Evolutionary conservation across 2,113 vertebrate species (phyloP).

Genomic region (Misgurnus anguillicaudatus): DNA sequence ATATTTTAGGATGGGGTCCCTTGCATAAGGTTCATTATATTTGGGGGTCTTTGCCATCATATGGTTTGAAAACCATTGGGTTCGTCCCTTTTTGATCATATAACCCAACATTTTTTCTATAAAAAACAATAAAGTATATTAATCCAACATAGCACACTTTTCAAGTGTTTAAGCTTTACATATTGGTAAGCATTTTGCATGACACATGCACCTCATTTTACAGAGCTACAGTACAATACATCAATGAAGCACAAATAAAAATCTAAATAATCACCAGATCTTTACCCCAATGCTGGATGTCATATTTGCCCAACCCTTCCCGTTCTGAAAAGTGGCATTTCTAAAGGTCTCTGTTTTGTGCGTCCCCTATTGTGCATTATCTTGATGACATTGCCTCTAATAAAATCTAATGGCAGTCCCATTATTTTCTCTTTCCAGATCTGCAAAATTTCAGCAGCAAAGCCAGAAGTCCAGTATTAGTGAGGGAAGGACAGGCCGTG

Average conservation of each 20-base stretch:
- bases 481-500: constrained; percentile 87
- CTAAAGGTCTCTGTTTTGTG: constrained; percentile 54
- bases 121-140: too few relatives aligned
- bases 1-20: too few relatives aligned
- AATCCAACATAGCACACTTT: too few relatives aligned
- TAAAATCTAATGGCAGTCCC: constrained; percentile 62
- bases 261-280: constrained; percentile 2
- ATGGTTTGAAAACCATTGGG: too few relatives aligned
- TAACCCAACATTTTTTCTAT: too few relatives aligned
- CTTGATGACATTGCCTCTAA: constrained; percentile 63
- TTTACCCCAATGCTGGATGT: constrained; percentile 13
- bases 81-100: too few relatives aligned
- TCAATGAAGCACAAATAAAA: background rate
- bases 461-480: constrained; percentile 77
- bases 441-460: constrained; percentile 84
- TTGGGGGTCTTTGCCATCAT: too few relatives aligned
- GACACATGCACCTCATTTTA: background rate
- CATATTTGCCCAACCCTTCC: constrained; percentile 63
- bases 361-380: constrained; percentile 53
- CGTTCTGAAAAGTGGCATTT: constrained; percentile 65
- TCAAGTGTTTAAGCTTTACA: too few relatives aligned
- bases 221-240: background rate
- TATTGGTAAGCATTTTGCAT: background rate
- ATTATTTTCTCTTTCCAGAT: constrained; percentile 69
- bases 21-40: too few relatives aligned